Percentiles rank a stretch among this genome's conserved stretches.
These are phyloP conservation scores for Xestoiulus laeticollis DNA, from an alignment of 2,888 invertebrate species.

Conservation along the genomic window DNA sequence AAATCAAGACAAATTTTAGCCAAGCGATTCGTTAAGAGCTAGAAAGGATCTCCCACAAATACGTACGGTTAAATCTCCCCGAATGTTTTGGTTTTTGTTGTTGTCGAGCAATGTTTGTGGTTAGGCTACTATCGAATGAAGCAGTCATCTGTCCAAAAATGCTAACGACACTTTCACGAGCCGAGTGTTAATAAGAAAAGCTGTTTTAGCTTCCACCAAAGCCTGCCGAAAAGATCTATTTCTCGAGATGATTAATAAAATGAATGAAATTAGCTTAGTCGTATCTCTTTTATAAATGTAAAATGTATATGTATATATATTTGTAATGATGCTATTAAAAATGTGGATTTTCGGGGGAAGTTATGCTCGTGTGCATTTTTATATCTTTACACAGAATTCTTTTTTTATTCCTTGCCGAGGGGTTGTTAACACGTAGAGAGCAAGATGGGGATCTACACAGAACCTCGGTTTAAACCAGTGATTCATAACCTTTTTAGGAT, in stretches of 20 bases:
- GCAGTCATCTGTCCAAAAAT: neutral
- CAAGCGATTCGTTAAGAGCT: neutral
- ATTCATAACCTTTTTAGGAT: too few relatives aligned
- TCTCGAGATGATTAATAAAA: neutral
- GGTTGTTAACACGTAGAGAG: too few relatives aligned
- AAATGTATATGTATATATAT: constrained; percentile 11
- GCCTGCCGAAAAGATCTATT: neutral
- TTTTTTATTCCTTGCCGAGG: too few relatives aligned
- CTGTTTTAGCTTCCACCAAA: neutral
- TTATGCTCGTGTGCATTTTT: too few relatives aligned
- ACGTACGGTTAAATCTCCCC: neutral
- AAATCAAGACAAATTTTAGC: neutral
- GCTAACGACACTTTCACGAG: neutral
- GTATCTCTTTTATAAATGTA: neutral
- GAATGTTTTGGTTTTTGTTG: neutral
- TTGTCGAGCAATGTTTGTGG: neutral
- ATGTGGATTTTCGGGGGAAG: neutral
- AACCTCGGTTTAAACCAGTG: too few relatives aligned
- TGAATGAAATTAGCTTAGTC: neutral
- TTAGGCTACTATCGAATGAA: neutral
- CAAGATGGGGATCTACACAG: too few relatives aligned
- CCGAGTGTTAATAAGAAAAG: neutral
- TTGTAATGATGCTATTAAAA: neutral
- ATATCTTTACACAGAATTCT: too few relatives aligned
- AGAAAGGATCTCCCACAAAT: neutral